Base-by-base conservation (phyloP, 2,113 vertebrate genomes). In the Phylloscopus whistleri region DNA sequence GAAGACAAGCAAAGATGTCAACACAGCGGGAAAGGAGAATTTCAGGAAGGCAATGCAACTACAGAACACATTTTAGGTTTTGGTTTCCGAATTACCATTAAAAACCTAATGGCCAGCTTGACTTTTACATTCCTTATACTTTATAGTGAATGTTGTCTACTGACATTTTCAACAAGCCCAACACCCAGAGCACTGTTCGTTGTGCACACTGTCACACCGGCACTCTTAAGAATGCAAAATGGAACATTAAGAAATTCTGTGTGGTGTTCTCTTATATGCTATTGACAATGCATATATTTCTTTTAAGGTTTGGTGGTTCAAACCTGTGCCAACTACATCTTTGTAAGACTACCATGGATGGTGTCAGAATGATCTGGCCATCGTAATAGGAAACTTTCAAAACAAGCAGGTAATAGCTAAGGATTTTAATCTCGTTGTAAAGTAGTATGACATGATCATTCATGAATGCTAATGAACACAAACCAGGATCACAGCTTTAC, bases 181-280 rank as follows among this genome's bases (percentile, higher is more conserved):
- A 41, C 6, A 55, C 2, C 19, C n/a, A 86, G n/a, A 26, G 35
- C 1, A 1, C 11, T 19, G 59, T 27, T 83, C 1, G 0, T 31
- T 44, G 19, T 17, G 18, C 33, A 30, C 19, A 16, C 2, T 23
- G 24, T 63, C 14, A 4, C 22, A 9, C 6, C 8, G 22, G 22
- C 13, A 43, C 13, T n/a, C 37, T 46, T 66, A 43, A 56, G 41
- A 69, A 52, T 35, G 41, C 75, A 28, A 87, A 77, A 77, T 11
- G 8, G 21, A 74, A 39, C 27, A 33, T 27, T 24, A 51, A 48
- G 46, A 64, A 90, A 60, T 64, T 64, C 16, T 52, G 6, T 8
- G 20, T 51, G 14, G 6, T 6, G 1, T 39, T 52, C 56, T 35
- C 6, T 33, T 14, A 43, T 6, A 52, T 7, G 27, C 12, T 28